Evolutionary conservation across 1,140 invertebrate species (phyloP).

Genomic region (Anagrus nilaparvatae): DNA sequence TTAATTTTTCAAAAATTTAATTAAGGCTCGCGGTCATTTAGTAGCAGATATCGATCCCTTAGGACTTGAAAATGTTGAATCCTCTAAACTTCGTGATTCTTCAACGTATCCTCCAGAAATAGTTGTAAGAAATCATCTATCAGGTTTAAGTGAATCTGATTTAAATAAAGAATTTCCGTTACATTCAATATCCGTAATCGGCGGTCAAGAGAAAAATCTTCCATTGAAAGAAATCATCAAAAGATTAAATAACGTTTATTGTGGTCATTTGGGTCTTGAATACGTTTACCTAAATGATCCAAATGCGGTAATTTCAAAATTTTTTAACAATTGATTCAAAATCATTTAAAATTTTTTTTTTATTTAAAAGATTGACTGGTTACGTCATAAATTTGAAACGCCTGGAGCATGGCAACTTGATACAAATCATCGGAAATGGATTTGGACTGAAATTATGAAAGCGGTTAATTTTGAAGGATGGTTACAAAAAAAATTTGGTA

Average conservation of each 20-base stretch:
- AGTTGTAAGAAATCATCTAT: slow-evolving; percentile 32
- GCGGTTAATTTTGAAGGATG: slow-evolving; percentile 78
- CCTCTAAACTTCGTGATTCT: slow-evolving; percentile 28
- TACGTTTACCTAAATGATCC: slow-evolving; percentile 81
- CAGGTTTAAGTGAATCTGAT: slow-evolving; percentile 50
- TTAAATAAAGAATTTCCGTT: slow-evolving; percentile 56
- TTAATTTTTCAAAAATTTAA: neutral
- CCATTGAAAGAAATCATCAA: slow-evolving; percentile 63
- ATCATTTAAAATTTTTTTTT: neutral
- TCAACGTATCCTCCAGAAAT: slow-evolving; percentile 24
- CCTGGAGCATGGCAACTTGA: slow-evolving; percentile 58
- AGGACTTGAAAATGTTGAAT: slow-evolving; percentile 39
- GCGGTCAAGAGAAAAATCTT: slow-evolving; percentile 47
- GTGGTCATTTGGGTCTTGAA: slow-evolving; percentile 66
- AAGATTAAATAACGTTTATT: slow-evolving; percentile 62
- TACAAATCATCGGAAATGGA: slow-evolving; percentile 57
- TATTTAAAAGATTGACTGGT: slow-evolving; percentile 59
- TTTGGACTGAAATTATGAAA: slow-evolving; percentile 62
- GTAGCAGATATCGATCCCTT: slow-evolving; percentile 72
- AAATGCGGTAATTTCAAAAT: slow-evolving; percentile 23
- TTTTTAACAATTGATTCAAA: neutral
- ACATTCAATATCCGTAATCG: slow-evolving; percentile 60
- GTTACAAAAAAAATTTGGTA: slow-evolving; percentile 77
- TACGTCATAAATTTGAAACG: slow-evolving; percentile 67
- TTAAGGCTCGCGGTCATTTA: slow-evolving; percentile 66